phyloP scores from a whole-genome alignment of 2,113 vertebrate species.

The Ceyx melanurus region DNA sequence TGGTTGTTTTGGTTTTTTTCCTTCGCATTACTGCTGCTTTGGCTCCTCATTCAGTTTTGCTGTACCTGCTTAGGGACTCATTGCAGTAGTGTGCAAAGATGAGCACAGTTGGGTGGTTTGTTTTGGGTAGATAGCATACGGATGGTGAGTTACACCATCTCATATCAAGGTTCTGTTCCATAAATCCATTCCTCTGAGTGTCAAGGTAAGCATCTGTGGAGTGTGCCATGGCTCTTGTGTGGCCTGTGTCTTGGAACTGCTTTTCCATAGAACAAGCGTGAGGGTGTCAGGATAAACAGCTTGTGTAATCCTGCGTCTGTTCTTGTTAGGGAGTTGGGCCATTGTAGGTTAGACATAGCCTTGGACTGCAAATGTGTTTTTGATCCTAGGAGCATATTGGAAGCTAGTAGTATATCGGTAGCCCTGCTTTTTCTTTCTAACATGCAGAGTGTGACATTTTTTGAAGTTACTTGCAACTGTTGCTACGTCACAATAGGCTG shows the following conservation, averaged over 20 bases:
- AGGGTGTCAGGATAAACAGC: background rate
- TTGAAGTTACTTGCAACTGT: background rate
- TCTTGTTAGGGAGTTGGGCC: background rate
- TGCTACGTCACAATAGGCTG: background rate
- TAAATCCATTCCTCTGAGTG: background rate
- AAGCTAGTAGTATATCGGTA: background rate
- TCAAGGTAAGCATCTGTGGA: background rate
- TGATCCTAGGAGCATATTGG: background rate
- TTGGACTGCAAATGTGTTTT: background rate
- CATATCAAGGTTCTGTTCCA: background rate
- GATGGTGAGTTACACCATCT: background rate
- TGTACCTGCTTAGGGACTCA: background rate
- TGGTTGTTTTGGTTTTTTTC: background rate
- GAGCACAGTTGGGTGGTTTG: background rate
- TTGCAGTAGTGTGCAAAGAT: background rate
- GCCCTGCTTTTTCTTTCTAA: background rate
- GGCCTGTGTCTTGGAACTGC: background rate
- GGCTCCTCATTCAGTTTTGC: background rate
- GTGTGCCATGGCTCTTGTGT: background rate
- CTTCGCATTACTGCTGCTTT: background rate
- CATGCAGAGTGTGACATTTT: background rate
- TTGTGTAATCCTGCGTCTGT: background rate
- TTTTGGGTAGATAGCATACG: background rate
- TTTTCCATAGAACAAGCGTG: background rate
- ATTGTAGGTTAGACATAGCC: background rate